A percentile compares a stretch with the other conserved stretches of the same genome.
Conservation (phyloP, 2,888 invertebrate genomes). For the Xestia rhomboidea region DNA sequence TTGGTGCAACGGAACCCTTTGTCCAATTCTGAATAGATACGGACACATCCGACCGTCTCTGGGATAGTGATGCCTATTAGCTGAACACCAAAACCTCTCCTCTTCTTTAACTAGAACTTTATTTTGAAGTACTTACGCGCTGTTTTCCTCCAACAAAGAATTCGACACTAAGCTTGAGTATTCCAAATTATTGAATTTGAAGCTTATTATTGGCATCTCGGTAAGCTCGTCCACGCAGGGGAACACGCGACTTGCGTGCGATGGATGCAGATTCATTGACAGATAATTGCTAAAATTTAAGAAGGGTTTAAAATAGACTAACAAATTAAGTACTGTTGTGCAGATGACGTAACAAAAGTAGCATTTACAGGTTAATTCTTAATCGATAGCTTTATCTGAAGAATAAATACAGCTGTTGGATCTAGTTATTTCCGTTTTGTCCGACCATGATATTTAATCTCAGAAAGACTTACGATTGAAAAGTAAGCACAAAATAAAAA, state of each 20-base stretch:
- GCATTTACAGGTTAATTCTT: not conserved
- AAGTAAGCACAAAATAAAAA: not conserved
- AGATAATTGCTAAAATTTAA: constrained; percentile 84
- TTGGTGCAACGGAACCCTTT: too few relatives aligned
- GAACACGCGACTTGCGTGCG: constrained; percentile 92
- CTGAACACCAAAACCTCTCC: not conserved
- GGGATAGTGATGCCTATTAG: not conserved
- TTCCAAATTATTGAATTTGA: constrained; percentile 80
- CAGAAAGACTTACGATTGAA: not conserved
- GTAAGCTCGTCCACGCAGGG: constrained; percentile 93
- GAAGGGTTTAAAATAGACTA: not conserved
- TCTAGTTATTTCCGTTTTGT: not conserved
- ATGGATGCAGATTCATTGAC: constrained; percentile 91
- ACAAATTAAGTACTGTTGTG: not conserved
- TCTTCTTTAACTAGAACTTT: not conserved
- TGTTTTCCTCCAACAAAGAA: constrained; percentile 73
- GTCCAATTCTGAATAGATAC: not conserved
- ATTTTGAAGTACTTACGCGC: constrained; percentile 73
- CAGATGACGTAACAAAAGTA: not conserved
- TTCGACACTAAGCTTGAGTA: constrained; percentile 77
- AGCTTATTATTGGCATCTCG: constrained; percentile 79
- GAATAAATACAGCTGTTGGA: not conserved
- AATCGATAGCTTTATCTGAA: not conserved
- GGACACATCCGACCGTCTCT: not conserved
- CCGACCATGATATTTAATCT: not conserved